Base-by-base conservation (phyloP, 2,888 invertebrate species). In the Scaptomyza flava region DNA sequence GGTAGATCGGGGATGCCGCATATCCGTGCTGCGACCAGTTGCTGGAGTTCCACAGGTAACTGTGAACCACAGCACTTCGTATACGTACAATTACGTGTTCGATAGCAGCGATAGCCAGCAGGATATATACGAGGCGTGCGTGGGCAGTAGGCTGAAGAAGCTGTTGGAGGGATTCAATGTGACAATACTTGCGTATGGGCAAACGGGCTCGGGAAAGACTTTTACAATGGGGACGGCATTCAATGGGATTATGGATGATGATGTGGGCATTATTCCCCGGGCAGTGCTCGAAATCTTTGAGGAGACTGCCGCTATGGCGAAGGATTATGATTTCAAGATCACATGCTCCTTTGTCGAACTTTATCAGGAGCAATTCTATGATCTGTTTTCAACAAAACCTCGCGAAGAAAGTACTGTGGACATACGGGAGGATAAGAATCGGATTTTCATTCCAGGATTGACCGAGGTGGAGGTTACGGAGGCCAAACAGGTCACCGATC, bases 151-250 rank as follows among this genome's bases (percentile, higher is more conserved):
- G 71, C 93, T 98, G 23, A 93, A 93, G 3, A 96, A 95, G 85
- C 92, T 98, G n/a, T 96, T 97, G 90, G 94, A 96, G 93, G 97
- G 98, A 0, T 98, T 96, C 89, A 98, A 98, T 93, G 96, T 97
- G 0, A 98, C 98, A 3, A 96, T 98, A 60, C 91, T 98, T 57
- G 98, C 98, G 0, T 98, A 98, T 92, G 98, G 98, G 0, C 98
- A 98, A 92, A 98, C 98, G 0, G 98, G 91, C 3, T 97, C 97
- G 42, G 98, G 98, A 0, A 98, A 98, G 91, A 98, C 98, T 0
- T 95, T 95, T 90, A 96, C 98, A 0, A 98, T 98, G 98, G 98
- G 98, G 0, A 97, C 97, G 0, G 94, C 95, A 51, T 96, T 96
- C 75, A 93, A 93, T 23, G 94, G 94, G 0, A 93, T 93, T 42